Percentiles rank a stretch among this genome's conserved stretches.
These are phyloP conservation scores for Montipora capricornis DNA, from an alignment of 64 coral and sea anemone species.

Conservation along the genomic window DNA sequence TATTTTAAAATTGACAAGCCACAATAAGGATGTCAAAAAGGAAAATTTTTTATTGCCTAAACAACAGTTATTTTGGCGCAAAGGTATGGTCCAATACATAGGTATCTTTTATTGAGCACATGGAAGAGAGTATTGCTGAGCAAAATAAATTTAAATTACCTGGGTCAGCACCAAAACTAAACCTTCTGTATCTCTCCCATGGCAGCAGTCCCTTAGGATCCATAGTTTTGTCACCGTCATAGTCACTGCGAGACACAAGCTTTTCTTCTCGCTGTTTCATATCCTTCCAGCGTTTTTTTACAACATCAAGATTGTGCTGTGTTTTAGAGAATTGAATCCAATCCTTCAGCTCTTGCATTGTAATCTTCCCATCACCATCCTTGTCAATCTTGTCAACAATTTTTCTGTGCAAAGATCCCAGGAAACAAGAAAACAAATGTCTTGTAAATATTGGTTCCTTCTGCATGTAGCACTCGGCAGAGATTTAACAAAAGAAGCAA, in stretches of 20 bases:
- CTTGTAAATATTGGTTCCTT: no score
- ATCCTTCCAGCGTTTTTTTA: constrained; percentile 71
- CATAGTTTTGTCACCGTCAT: constrained; percentile 3
- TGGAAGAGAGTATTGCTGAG: no score
- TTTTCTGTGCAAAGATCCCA: constrained; percentile 27
- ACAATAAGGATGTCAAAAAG: no score
- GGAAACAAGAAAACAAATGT: no score
- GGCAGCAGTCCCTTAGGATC: constrained; percentile 34
- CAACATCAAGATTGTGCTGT: constrained; percentile 69
- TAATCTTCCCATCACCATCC: constrained; percentile 82
- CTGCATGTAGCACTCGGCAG: no score
- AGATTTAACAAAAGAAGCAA: no score
- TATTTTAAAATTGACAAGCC: no score
- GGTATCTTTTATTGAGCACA: no score
- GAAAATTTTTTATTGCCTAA: no score
- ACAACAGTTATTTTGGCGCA: no score
- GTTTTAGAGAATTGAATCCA: constrained; percentile 85
- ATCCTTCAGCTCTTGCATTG: constrained; percentile 70
- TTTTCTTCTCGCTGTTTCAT: constrained; percentile 56
- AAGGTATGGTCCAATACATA: no score
- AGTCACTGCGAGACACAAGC: constrained; percentile 31
- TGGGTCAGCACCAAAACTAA: constrained; percentile 53
- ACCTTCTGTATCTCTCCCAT: constrained; percentile 71
- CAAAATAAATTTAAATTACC: not conserved
- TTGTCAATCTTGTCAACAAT: constrained; percentile 93